Evolutionary conservation across 92 coral and sea anemone species (phyloP).

Genomic region (Plumapathes pennacea): DNA sequence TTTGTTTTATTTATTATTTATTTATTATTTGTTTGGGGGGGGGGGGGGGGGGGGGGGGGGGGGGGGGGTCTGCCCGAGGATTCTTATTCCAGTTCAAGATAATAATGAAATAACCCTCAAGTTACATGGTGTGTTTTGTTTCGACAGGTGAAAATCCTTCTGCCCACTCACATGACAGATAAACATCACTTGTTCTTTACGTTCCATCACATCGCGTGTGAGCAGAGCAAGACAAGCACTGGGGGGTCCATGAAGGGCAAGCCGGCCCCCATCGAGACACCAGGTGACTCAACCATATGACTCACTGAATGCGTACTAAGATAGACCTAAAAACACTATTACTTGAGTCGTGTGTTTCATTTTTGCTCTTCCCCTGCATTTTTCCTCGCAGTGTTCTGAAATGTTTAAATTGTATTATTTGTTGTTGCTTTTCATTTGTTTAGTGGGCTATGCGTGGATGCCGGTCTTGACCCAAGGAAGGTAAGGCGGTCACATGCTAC

Average conservation of each 20-base stretch:
- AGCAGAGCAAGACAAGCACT: constrained; percentile 79
- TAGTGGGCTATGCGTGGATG: constrained; percentile 99
- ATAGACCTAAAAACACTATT: background rate
- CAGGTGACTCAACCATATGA: no score
- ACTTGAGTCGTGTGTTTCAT: background rate
- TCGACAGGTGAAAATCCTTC: constrained; percentile 86
- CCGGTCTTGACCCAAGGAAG: no score
- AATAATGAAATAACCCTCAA: no score
- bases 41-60: background rate
- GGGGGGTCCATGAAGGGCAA: constrained; percentile 89
- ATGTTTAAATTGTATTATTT: background rate
- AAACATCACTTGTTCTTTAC: constrained; percentile 93
- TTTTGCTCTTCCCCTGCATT: no score
- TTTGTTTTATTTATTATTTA: no score
- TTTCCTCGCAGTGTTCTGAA: no score
- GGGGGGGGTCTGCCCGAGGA: background rate
- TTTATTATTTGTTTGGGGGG: no score
- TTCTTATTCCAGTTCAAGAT: background rate
- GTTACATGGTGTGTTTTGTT: no score
- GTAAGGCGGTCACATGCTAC: no score
- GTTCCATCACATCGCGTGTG: constrained; percentile 93
- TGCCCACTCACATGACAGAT: constrained; percentile 87
- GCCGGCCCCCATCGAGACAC: constrained; percentile 77
- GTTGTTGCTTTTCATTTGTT: background rate
- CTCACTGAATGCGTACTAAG: background rate